Percentiles rank a stretch among this genome's conserved stretches.
Evolutionary conservation across 1,140 invertebrate genomes (phyloP).

Genomic region (Plutomurus gul): DNA sequence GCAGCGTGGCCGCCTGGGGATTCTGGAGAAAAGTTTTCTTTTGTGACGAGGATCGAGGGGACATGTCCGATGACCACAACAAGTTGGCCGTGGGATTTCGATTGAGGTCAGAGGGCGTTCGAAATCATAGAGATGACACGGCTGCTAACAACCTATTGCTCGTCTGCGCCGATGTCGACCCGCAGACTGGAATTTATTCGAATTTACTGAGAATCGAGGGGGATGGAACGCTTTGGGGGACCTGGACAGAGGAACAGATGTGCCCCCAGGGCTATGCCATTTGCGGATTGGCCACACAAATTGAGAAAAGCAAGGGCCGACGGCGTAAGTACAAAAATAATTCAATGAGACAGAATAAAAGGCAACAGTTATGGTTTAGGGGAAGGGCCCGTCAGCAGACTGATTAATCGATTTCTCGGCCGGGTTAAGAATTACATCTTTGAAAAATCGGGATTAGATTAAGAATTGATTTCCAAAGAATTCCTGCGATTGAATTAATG

Average conservation of each 20-base stretch:
- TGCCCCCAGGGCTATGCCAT: constrained; percentile 37
- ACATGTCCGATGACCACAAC: neutral
- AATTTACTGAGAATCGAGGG: constrained; percentile 21
- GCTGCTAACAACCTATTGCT: constrained; percentile 42
- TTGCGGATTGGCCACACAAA: constrained; percentile 42
- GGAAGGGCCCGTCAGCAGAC: no score
- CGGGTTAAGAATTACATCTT: neutral
- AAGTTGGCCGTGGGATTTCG: constrained; percentile 35
- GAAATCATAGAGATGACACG: constrained; percentile 32
- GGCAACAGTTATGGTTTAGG: no score
- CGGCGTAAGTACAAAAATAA: neutral
- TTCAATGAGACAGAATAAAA: no score
- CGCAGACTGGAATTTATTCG: neutral
- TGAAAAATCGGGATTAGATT: no score
- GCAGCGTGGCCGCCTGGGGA: constrained; percentile 39
- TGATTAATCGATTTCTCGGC: no score
- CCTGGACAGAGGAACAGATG: constrained; percentile 30
- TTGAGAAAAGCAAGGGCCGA: constrained; percentile 36
- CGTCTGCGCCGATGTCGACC: constrained; percentile 6
- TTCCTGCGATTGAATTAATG: no score
- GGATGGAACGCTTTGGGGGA: constrained; percentile 36
- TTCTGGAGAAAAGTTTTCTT: constrained; percentile 33
- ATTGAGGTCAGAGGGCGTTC: constrained; percentile 15
- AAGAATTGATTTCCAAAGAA: no score
- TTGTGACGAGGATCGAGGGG: neutral